Base-by-base conservation (phyloP, 2,888 invertebrate species). In the Oscheius myriophilus region DNA sequence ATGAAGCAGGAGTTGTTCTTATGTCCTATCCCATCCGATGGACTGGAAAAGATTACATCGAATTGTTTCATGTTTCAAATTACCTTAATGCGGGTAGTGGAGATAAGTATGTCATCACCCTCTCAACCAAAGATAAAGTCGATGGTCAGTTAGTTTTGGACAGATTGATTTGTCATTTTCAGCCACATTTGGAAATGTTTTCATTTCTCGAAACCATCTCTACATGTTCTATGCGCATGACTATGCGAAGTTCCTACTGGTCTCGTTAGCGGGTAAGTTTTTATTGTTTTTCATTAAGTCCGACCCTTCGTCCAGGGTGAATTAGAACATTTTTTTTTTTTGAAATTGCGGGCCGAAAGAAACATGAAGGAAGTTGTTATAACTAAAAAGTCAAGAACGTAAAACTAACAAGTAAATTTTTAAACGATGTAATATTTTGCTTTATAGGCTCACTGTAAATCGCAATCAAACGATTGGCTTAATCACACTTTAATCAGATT, bases 191-290 rank as follows among this genome's bases (percentile, higher is more conserved):
- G 58, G 58, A 4, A 66, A 58, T 57, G 18, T 49, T 26, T 66
- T 66, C 49, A 68, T 68, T 46, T 68, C 61, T 0, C 39, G 68
- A 18, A 68, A 68, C n/a, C 68, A 68, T 46, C 45, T 68, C 16
- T 68, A 68, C 23, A 49, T 68, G 46, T 68, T 68, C 46, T 55
- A 46, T 16, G 68, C 45, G 1, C 14, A 46, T 0, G 62, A 68
- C 23, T 68, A 54, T 46, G 42, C 54, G 2, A 62, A 55, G 33
- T 68, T 68, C n/a, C 41, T 63, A 14, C 46, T 68, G 16, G 57
- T 68, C 0, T 39, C 68, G 1, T 33, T 68, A n/a, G 26, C 61
- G 18, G 67, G 67, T 67, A 18, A 25, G 16, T 25, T 26, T 11
- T 46, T n/a, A 6, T 59, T 25, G n/a, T n/a, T n/a, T n/a, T n/a